These are phyloP conservation scores for Micropterix aruncella DNA, from an alignment of 2,888 invertebrate genomes.

Conservation along the genomic window DNA sequence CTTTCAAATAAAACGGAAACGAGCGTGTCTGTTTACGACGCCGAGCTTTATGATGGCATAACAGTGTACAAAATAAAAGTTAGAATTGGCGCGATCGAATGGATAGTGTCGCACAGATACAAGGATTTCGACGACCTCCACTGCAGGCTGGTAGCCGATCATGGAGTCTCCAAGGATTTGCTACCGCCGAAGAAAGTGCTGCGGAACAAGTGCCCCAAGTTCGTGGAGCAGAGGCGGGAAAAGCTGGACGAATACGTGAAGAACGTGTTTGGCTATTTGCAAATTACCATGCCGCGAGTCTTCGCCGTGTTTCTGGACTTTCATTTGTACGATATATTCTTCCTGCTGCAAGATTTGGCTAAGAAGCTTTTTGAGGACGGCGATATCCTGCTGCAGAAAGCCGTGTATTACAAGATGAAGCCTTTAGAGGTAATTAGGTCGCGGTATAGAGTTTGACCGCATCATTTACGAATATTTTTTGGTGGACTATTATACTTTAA, in stretches of 20 bases:
- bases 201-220: constrained; percentile 77
- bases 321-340: constrained; percentile 80
- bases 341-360: constrained; percentile 71
- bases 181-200: constrained; percentile 89
- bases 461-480: no score
- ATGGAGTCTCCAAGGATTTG: constrained; percentile 70
- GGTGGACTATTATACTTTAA: no score
- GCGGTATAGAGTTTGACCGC: no score
- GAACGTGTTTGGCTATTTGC: constrained; percentile 60
- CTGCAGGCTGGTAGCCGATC: constrained; percentile 64
- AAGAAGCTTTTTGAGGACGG: constrained; percentile 63
- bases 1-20: constrained; percentile 53
- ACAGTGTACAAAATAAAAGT: constrained; percentile 61
- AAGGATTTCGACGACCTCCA: constrained; percentile 83
- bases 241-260: constrained; percentile 72
- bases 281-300: constrained; percentile 64
- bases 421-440: constrained; percentile 73
- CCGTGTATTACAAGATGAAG: constrained; percentile 52
- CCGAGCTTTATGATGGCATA: constrained; percentile 48
- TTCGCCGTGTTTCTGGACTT: constrained; percentile 80
- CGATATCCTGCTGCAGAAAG: constrained; percentile 48
- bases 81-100: constrained; percentile 55
- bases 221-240: constrained; percentile 70
- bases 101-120: constrained; percentile 79
- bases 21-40: constrained; percentile 48